Percentiles rank a stretch among this genome's conserved stretches.
These are phyloP conservation scores for Trachelipus rathkii DNA, from an alignment of 1,140 invertebrate genomes.

Conservation along the genomic window DNA sequence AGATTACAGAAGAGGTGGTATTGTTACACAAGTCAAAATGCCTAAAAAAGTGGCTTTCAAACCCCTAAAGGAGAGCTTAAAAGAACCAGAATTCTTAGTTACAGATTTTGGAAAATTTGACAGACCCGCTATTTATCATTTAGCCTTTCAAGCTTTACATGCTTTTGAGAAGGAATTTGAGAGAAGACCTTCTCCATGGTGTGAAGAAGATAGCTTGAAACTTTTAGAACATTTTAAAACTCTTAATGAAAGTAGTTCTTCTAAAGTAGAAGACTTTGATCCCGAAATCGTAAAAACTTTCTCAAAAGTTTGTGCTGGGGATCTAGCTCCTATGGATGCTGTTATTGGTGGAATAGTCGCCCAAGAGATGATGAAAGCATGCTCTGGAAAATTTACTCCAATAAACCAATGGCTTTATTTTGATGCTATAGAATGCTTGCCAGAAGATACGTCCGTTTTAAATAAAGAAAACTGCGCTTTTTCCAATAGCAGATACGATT, in stretches of 20 bases:
- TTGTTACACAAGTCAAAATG: conserved; percentile 95
- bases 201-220: conserved; percentile 66
- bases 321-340: conserved; percentile 88
- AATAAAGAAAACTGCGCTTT: conserved; percentile 70
- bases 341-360: conserved; percentile 68
- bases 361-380: conserved; percentile 85
- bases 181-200: conserved; percentile 71
- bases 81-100: conserved; percentile 77
- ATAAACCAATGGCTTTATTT: conserved; percentile 95
- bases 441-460: conserved; percentile 59
- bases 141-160: conserved; percentile 80
- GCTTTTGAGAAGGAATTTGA: conserved; percentile 61
- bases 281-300: conserved; percentile 68
- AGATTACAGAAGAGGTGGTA: conserved; percentile 66
- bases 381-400: conserved; percentile 94
- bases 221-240: conserved; percentile 68
- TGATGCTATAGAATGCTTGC: conserved; percentile 91
- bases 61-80: conserved; percentile 68
- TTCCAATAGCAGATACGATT: conserved; percentile 66
- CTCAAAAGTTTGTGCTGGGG: conserved; percentile 71
- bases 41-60: conserved; percentile 80
- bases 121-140: conserved; percentile 79
- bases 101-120: conserved; percentile 97
- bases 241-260: conserved; percentile 55
- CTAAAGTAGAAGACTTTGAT: conserved; percentile 67